Percentiles rank a stretch among this genome's conserved stretches.
Evolutionary conservation across 2,113 vertebrate species (phyloP).

Genomic region (Pygoscelis adeliae): DNA sequence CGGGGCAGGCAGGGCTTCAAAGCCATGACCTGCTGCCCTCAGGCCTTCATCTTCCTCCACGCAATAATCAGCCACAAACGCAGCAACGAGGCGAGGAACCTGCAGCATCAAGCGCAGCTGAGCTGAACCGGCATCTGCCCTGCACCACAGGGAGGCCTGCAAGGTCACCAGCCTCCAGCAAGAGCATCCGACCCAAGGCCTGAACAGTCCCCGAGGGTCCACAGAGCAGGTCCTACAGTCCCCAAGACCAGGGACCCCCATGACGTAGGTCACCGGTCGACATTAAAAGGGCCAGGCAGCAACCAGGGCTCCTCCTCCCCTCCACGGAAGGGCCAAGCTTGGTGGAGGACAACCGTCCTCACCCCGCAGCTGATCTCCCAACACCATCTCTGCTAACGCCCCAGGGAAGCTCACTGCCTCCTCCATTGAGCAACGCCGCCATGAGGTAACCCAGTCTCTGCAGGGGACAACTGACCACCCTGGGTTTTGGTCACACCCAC

Average conservation of each 20-base stretch:
- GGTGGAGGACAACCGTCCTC: not conserved
- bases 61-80: fast-evolving
- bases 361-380: fast-evolving
- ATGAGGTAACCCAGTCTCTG: no score
- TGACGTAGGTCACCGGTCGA: not conserved
- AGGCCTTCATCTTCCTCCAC: not conserved
- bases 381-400: fast-evolving
- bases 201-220: fast-evolving
- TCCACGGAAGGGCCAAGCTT: not conserved
- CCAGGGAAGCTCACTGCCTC: not conserved
- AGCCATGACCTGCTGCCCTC: not conserved
- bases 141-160: not conserved
- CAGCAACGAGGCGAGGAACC: not conserved
- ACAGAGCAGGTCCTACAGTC: not conserved
- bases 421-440: fast-evolving
- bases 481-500: not conserved
- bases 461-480: not conserved
- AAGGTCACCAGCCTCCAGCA: not conserved
- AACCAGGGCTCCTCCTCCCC: not conserved
- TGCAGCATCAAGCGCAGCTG: fast-evolving
- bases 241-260: not conserved
- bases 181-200: not conserved
- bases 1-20: not conserved
- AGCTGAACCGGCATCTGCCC: not conserved
- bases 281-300: not conserved